Conservation (phyloP, 2,888 invertebrate genomes). For the Gymnoscelis rufifasciata region DNA sequence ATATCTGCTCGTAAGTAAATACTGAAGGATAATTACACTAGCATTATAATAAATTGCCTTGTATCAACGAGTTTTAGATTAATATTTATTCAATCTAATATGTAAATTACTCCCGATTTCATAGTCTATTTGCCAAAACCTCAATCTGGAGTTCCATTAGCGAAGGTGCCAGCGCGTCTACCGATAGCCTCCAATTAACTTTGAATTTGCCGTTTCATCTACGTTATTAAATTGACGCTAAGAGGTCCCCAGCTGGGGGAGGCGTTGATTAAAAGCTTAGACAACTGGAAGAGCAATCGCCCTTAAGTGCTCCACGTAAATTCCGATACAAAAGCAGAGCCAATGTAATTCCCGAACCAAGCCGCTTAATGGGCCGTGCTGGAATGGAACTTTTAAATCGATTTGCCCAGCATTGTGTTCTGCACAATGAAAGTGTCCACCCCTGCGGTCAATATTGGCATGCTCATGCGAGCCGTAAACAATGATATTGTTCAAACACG, state of each 20-base stretch:
- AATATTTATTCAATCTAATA: no score
- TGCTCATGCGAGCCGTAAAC: constrained; percentile 36
- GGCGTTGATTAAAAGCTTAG: constrained; percentile 56
- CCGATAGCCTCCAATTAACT: constrained; percentile 27
- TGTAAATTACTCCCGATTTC: neutral
- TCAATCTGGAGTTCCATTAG: constrained; percentile 20
- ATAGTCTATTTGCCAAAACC: constrained; percentile 12
- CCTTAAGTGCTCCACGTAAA: constrained; percentile 44
- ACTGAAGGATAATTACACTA: no score
- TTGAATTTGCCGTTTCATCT: constrained; percentile 45
- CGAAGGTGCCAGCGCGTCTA: constrained; percentile 18
- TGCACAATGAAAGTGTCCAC: constrained; percentile 41
- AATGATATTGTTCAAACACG: constrained; percentile 33
- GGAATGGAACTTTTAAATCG: constrained; percentile 44
- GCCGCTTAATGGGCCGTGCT: constrained; percentile 54
- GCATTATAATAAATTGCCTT: no score
- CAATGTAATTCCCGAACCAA: constrained; percentile 50
- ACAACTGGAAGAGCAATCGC: constrained; percentile 37
- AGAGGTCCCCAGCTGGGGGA: constrained; percentile 43
- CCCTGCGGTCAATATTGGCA: constrained; percentile 46
- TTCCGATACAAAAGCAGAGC: constrained; percentile 51
- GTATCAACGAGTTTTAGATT: no score
- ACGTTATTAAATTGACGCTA: constrained; percentile 57
- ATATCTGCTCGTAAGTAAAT: no score
- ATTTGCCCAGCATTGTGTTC: constrained; percentile 29